Conservation (phyloP, 2,113 vertebrate genomes). For the Todiramphus saurophagus region DNA sequence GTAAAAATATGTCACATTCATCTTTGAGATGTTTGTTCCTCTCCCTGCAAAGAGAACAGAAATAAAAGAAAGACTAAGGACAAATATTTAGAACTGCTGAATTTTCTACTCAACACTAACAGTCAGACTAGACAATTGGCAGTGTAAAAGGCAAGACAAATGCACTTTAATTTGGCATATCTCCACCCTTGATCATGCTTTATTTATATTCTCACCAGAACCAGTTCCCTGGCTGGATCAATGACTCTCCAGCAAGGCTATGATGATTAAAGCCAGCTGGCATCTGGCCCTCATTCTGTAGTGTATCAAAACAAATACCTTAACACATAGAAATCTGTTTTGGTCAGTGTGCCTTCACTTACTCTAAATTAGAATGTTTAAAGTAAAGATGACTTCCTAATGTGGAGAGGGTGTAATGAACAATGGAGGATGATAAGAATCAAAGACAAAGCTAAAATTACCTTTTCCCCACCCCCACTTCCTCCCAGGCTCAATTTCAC, state of each 20-base stretch:
- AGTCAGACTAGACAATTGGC: background rate
- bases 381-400: background rate
- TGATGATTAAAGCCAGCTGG: background rate
- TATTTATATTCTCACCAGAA: background rate
- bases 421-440: background rate
- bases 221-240: background rate
- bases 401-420: background rate
- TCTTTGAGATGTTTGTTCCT: slow-evolving; percentile 93
- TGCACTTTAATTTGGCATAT: background rate
- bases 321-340: background rate
- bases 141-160: background rate
- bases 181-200: background rate
- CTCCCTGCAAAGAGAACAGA: slow-evolving; percentile 77
- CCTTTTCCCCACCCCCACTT: background rate
- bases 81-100: background rate
- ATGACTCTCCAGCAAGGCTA: background rate
- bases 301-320: background rate
- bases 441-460: background rate
- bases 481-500: background rate
- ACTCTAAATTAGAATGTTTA: background rate
- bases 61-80: background rate
- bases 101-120: background rate
- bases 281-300: background rate
- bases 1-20: slow-evolving; percentile 82
- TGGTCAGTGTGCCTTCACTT: background rate